These are phyloP conservation scores for Andrena fulva DNA, from an alignment of 2,888 invertebrate genomes.

Conservation along the genomic window DNA sequence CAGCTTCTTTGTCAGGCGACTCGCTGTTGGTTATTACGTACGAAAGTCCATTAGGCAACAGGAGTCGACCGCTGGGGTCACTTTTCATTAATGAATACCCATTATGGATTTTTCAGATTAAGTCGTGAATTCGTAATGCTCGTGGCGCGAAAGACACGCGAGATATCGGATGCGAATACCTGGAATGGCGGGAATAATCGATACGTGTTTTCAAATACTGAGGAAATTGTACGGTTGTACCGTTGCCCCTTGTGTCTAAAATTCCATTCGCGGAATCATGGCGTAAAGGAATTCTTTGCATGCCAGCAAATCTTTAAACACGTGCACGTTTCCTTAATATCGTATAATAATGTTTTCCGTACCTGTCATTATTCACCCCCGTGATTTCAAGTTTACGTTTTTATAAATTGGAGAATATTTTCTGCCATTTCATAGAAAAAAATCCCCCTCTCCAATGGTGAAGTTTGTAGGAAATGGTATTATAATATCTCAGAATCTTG, in stretches of 20 bases:
- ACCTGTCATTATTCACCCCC: not conserved
- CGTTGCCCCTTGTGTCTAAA: conserved; percentile 28
- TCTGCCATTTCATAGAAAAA: not conserved
- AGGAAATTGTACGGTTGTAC: conserved; percentile 15
- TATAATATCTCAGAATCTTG: not conserved
- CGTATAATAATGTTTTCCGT: too few species aligned
- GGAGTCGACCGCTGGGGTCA: not conserved
- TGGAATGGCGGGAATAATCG: conserved; percentile 32
- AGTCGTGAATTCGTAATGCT: not conserved
- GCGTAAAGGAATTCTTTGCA: not conserved
- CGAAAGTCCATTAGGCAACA: not conserved
- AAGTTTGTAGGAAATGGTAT: too few species aligned
- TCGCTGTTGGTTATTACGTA: not conserved
- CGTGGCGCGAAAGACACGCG: conserved; percentile 6
- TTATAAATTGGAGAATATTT: not conserved
- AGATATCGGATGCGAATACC: conserved; percentile 37
- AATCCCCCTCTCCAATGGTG: not conserved
- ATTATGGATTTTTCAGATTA: not conserved
- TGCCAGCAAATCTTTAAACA: not conserved
- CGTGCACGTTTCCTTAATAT: too few species aligned
- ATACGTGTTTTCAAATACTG: conserved; percentile 52
- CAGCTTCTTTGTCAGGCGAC: conserved; percentile 16
- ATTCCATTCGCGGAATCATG: conserved; percentile 30
- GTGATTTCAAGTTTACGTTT: not conserved
- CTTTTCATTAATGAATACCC: not conserved